Base-by-base conservation (phyloP, 2,113 vertebrate species). In the Steatornis caripensis region DNA sequence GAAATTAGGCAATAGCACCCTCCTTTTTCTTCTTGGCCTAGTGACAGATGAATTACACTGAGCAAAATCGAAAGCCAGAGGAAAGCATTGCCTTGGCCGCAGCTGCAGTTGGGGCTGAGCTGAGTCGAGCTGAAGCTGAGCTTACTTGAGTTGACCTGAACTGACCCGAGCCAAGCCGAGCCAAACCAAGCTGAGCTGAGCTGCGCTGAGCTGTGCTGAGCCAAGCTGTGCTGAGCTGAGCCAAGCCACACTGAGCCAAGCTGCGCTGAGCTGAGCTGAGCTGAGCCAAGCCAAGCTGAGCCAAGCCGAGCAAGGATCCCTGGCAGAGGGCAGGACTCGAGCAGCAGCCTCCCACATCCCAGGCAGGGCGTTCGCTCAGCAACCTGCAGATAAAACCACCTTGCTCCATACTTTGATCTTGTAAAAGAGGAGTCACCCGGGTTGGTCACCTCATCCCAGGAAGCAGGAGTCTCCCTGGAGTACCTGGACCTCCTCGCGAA, bases 281-380 rank as follows among this genome's bases (percentile, higher is more conserved):
- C 24, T 3, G 5, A 22, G 39, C 51, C 4, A 3, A 24, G 51
- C 54, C 1, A 5, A 37, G 39, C 19, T 3, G 11, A 74, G 26
- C 60, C 5, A 17, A 69, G 66, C 34, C 3, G 11, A 48, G 41
- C 3, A 3, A 46, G 53, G 61, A 82, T 36, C 65, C 32, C 29
- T 4, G 2, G 41, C 0, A 0, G 57, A 58, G 29, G 60, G 29
- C 75, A 68, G 43, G 78, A 66, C 78, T 74, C 0, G 1, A 80
- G 60, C 70, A 79, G 78, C 61, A 83, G 39, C 65, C 57, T 64
- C 86, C 89, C 2, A 22, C 26, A 14, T 58, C 34, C 76, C 7
- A 0, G 53, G 58, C 70, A 66, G 46, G 36, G 54, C 26, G 55
- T 39, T 71, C 5, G 3, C 13, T 4, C 6, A 48, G 30, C 12